Evolutionary conservation across 30 jellyfish, hydroid and myxozoan species (phyloP).

Genomic region (Mastigias papua): DNA sequence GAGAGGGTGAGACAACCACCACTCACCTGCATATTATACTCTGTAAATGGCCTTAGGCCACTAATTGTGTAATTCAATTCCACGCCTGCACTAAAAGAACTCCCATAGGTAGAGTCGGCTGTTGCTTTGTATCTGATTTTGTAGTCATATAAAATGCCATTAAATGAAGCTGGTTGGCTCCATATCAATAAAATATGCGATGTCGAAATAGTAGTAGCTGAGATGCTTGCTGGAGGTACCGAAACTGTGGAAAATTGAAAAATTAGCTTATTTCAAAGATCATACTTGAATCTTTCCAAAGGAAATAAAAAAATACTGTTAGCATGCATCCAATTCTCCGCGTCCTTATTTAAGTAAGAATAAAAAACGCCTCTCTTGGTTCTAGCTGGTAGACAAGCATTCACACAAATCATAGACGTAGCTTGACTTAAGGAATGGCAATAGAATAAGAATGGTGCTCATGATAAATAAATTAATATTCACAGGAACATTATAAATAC

Average conservation of each 20-base stretch:
- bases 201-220: constrained; percentile 37
- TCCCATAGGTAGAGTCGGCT: neutral
- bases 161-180: constrained; percentile 51
- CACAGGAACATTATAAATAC: neutral
- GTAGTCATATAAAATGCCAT: constrained; percentile 72
- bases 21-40: constrained; percentile 32
- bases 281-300: too few species aligned
- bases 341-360: too few species aligned
- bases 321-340: too few species aligned
- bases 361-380: too few species aligned
- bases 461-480: neutral
- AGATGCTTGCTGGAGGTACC: constrained; percentile 26
- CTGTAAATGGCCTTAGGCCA: constrained; percentile 6
- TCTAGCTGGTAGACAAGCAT: too few species aligned
- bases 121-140: constrained; percentile 20
- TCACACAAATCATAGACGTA: too few species aligned
- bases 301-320: too few species aligned
- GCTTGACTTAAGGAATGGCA: too few species aligned
- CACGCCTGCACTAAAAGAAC: constrained; percentile 13
- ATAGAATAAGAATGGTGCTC: too few species aligned
- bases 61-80: neutral
- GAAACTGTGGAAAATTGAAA: constrained; percentile 29
- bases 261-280: too few species aligned
- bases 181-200: constrained; percentile 39
- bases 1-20: neutral